Evolutionary conservation across 2,797 vertebrate genomes (phyloP), one percentile per base, ranked within the genome.

Genomic region (Monodelphis domestica): DNA sequence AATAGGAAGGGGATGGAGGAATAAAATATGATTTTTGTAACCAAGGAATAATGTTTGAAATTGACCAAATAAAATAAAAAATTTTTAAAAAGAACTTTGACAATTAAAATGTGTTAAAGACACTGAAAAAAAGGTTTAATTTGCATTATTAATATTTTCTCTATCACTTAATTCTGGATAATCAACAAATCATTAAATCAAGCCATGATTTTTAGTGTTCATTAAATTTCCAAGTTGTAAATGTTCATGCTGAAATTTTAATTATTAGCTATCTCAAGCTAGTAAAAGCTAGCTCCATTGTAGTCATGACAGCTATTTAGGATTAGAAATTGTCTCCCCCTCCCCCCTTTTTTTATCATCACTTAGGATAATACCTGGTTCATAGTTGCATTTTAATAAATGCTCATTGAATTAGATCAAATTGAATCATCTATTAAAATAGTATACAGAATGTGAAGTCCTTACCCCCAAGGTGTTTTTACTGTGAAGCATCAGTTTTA

Each of bases 401-500:
- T n/a, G 14, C n/a, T 63, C n/a, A n/a, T 63, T n/a, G 12, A 63
- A 63, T 15, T 63, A n/a, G 59, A 63, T 15, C 33, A 30, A 15
- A 59, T 59, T 33, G 59, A 63, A 33, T 63, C 12, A 63, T 4
- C 33, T n/a, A 63, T 15, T 63, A 63, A 33, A n/a, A 63, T n/a
- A 63, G 3, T n/a, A n/a, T 15, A n/a, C 59, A 63, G 59, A 9
- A 63, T 15, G 30, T 33, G 59, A 63, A n/a, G 59, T n/a, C 12
- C 59, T n/a, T 63, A n/a, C 14, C 12, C 59, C 59, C 30, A 63
- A 63, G 59, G 26, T 33, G n/a, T 63, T 63, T 63, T 63, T 4
- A 63, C 33, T n/a, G 30, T 90, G 28, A 63, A 53, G 88, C 91
- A 93, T 91, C 17, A 78, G 14, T 55, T 89, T 63, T 59, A 91